phyloP scores from a whole-genome alignment of 1,140 invertebrate species.

The Apis laboriosa region DNA sequence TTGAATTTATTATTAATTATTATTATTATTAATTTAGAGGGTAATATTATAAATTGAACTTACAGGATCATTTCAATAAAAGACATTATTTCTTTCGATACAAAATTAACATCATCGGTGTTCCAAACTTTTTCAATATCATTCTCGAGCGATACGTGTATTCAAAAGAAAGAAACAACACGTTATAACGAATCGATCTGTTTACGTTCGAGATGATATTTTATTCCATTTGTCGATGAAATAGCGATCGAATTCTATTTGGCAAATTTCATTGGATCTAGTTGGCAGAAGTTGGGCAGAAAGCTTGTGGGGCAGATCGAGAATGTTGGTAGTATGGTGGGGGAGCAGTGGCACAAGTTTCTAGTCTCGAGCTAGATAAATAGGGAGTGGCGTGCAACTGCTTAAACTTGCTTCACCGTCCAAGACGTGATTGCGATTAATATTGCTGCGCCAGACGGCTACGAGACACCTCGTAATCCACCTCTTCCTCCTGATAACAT shows the following conservation, averaged over 20 bases:
- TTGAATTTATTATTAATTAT: no score
- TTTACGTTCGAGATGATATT: neutral
- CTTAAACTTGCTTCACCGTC: neutral
- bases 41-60: no score
- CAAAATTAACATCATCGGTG: no score
- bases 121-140: no score
- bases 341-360: neutral
- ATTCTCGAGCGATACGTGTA: no score
- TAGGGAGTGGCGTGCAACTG: neutral
- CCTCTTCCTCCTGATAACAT: neutral
- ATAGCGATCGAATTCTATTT: neutral
- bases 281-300: neutral
- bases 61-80: no score
- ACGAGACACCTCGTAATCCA: neutral
- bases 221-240: neutral
- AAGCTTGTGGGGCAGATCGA: neutral
- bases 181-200: no score
- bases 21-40: no score
- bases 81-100: no score
- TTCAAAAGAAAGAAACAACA: no score
- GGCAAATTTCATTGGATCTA: neutral
- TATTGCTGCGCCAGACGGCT: neutral
- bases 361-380: neutral
- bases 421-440: conserved; percentile 1
- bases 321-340: neutral